Evolutionary conservation across 2,113 vertebrate species (phyloP), one percentile per base, ranked within the genome.

Genomic region (Chascanopsetta lugubris): DNA sequence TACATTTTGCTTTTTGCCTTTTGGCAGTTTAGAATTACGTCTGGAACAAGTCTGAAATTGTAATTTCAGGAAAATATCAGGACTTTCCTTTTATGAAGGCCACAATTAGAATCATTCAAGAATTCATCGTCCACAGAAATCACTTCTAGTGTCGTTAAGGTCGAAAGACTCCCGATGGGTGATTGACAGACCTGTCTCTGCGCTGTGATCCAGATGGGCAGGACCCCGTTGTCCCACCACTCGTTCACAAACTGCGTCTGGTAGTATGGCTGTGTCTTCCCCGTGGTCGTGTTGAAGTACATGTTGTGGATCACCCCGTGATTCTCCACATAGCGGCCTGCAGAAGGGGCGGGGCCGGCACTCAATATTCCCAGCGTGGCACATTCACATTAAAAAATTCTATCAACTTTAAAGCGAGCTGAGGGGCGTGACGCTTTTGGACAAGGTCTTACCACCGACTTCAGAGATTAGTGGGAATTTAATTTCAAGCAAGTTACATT

Each of bases 171-270:
- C 38, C 65, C 61, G 60, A 69, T 74, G 47, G 26, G 61, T 47
- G 46, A 40, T 15, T 53, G 32, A 66, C 46, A 82, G 75, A 94
- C 96, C 95, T 98, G 96, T 72, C 89, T 92, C 90, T 98, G 95
- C 0, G 96, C 97, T 0, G 96, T 97, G 91, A 98, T 95, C 95
- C 97, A 98, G 91, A 99, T 95, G 53, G 97, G 96, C 45, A 97
- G 48, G 10, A 88, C 93, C 61, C 97, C 95, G 0, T 94, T 96
- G 92, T 98, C 95, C 97, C 96, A 98, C 96, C 96, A 97, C 17
- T 79, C 82, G 36, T 87, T 79, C 21, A 93, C 68, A 29, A 92
- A 91, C 68, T 94, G 94, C 0, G 94, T 95, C 69, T 38, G 21
- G 53, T 95, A 84, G 90, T 96, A 97, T 2, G 93, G 80, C 70